phyloP scores from a whole-genome alignment of 2,797 vertebrate genomes.

The Dromococcyx pavoninus region DNA sequence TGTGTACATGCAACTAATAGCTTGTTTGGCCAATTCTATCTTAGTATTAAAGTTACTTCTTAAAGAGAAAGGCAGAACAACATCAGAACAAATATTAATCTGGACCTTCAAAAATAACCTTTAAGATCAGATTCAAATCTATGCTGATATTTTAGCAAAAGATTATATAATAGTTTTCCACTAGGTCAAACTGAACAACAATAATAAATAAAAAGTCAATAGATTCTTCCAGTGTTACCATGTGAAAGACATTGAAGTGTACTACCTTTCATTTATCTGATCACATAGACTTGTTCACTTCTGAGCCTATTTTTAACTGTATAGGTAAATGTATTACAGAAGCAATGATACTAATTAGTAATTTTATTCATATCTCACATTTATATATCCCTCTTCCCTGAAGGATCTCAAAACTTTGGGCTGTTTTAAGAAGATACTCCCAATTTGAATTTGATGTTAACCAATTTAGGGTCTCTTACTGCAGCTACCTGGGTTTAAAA shows the following conservation, averaged over 20 bases:
- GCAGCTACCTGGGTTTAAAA: neutral
- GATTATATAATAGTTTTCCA: neutral
- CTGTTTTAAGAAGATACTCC: neutral
- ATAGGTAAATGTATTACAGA: neutral
- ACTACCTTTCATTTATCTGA: neutral
- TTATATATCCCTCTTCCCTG: neutral
- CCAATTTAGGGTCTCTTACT: neutral
- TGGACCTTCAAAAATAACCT: neutral
- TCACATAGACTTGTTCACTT: neutral
- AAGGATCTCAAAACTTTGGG: neutral
- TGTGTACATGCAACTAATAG: neutral
- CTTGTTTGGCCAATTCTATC: neutral
- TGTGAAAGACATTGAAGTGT: neutral
- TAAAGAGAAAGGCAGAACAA: neutral
- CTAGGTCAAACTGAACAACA: neutral
- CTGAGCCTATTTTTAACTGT: neutral
- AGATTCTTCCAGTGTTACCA: neutral
- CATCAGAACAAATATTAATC: neutral
- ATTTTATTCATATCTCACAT: neutral
- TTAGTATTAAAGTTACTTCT: neutral
- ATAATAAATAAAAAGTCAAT: neutral
- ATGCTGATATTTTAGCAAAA: neutral
- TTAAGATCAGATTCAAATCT: neutral
- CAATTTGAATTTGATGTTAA: neutral
- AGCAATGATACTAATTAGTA: neutral